These are phyloP conservation scores for Arenicola marina DNA, from an alignment of 2,888 invertebrate genomes.

Conservation along the genomic window DNA sequence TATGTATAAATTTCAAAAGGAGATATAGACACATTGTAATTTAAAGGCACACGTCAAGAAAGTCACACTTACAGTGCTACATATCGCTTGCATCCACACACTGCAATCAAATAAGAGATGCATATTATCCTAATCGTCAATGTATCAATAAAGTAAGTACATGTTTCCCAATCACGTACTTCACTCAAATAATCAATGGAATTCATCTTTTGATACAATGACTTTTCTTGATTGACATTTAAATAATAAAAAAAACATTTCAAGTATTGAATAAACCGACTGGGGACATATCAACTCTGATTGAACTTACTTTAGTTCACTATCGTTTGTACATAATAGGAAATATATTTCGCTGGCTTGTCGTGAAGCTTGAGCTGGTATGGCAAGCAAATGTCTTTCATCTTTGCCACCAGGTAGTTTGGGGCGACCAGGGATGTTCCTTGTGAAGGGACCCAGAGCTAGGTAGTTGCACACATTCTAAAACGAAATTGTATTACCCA, in stretches of 20 bases:
- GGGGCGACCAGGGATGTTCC: constrained; percentile 1
- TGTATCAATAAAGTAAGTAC: no score
- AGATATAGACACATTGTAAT: no score
- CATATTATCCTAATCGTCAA: no score
- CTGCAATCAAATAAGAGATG: neutral
- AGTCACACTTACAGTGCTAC: constrained; percentile 7
- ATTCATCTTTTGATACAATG: neutral
- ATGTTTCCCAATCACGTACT: no score
- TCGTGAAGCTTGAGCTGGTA: neutral
- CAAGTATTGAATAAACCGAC: no score
- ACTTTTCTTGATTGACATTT: neutral
- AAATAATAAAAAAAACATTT: neutral
- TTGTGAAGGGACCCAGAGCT: constrained; percentile 7
- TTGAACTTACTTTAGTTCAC: neutral
- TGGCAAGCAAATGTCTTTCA: neutral
- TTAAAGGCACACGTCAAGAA: no score
- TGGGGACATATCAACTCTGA: neutral
- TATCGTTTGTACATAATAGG: neutral
- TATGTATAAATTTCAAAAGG: no score
- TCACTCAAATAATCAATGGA: neutral
- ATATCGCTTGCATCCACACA: constrained; percentile 1
- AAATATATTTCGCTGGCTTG: neutral
- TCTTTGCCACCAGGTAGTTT: neutral
- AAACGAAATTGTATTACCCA: no score
- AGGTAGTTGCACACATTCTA: constrained; percentile 7